These are phyloP conservation scores for Tauraco hartlaubi DNA, from an alignment of 2,797 vertebrate genomes.

Conservation along the genomic window DNA sequence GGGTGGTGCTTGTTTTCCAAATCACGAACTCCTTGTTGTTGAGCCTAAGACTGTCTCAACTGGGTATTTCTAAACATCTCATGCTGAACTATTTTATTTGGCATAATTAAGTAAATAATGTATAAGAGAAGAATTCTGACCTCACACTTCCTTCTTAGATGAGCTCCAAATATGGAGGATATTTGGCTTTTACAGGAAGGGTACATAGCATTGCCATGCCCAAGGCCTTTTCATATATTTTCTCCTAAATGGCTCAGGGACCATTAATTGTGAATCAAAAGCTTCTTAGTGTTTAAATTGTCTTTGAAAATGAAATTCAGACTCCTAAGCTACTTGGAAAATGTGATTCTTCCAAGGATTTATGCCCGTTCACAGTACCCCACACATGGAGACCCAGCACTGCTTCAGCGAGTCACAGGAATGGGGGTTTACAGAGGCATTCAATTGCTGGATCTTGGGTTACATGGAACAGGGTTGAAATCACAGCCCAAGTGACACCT, in stretches of 20 bases:
- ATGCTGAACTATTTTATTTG: neutral
- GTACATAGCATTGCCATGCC: neutral
- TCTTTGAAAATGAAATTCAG: neutral
- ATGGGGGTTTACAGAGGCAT: neutral
- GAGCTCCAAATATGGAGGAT: neutral
- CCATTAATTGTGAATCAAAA: neutral
- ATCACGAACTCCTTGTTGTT: neutral
- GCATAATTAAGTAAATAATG: neutral
- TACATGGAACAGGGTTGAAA: constrained; percentile 7
- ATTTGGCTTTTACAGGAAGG: neutral
- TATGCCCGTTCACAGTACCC: neutral
- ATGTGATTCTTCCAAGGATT: neutral
- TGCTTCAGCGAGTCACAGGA: neutral
- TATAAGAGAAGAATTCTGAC: neutral
- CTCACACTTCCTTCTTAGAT: neutral
- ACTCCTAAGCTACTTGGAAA: neutral
- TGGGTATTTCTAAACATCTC: neutral
- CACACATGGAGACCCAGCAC: neutral
- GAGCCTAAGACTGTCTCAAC: neutral
- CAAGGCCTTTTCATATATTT: neutral
- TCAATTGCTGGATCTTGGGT: neutral
- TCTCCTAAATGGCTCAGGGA: neutral
- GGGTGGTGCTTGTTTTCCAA: neutral
- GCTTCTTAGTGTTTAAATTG: neutral
- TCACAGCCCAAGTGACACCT: neutral